A percentile compares a stretch with the other conserved stretches of the same genome.
phyloP scores from a whole-genome alignment of 2,113 vertebrate species.

The Azemiops feae region DNA sequence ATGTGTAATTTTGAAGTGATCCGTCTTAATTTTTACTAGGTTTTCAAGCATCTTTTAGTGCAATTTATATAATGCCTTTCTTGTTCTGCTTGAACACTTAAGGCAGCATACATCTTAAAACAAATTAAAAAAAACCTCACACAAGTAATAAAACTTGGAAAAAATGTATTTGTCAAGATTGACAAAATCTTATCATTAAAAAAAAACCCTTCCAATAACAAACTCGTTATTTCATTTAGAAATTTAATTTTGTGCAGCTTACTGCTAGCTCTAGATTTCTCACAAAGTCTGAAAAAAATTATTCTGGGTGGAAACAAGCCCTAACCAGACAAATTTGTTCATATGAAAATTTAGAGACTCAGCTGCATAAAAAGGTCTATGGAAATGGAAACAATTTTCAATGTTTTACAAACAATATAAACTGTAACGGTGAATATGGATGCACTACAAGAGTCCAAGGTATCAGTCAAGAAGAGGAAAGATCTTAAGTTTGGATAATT shows the following conservation, averaged over 20 bases:
- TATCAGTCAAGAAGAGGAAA: fast-evolving
- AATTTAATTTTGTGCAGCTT: neutral
- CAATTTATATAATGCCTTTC: neutral
- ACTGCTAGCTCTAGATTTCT: neutral
- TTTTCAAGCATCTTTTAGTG: neutral
- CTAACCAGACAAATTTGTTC: fast-evolving
- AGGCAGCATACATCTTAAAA: neutral
- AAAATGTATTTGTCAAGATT: neutral
- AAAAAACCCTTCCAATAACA: neutral
- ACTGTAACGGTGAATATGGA: fast-evolving
- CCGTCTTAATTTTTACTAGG: neutral
- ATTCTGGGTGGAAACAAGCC: neutral
- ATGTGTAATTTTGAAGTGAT: neutral
- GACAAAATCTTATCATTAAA: fast-evolving
- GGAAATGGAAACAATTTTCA: neutral
- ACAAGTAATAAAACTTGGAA: neutral
- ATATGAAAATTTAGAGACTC: neutral
- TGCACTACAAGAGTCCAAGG: neutral
- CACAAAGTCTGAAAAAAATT: fast-evolving
- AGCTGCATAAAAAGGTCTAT: neutral
- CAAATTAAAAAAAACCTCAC: neutral
- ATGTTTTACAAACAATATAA: fast-evolving
- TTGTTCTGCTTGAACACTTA: neutral
- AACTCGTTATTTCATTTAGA: neutral
- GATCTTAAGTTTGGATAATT: neutral